phyloP scores from a whole-genome alignment of 2,888 invertebrate genomes.

The Graphium colonna region DNA sequence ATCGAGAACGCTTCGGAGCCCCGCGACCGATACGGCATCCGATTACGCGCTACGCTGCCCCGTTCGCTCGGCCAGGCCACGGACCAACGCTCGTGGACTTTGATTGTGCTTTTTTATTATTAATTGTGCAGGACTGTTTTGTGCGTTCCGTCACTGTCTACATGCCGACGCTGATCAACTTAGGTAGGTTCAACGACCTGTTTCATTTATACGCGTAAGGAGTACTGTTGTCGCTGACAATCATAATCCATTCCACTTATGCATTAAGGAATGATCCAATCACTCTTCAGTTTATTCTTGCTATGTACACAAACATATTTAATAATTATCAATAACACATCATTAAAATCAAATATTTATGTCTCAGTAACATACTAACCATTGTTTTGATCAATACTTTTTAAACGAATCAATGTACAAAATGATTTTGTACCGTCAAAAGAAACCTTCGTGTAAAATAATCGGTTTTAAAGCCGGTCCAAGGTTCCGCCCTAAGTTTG shows the following conservation, averaged over 20 bases:
- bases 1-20: constrained; percentile 76
- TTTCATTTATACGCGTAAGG: no score
- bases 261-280: no score
- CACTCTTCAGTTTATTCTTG: no score
- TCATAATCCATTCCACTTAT: no score
- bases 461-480: constrained; percentile 17
- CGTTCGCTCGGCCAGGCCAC: constrained; percentile 56
- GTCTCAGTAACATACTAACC: no score
- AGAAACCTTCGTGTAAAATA: background rate
- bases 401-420: background rate
- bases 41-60: constrained; percentile 74
- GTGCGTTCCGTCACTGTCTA: constrained; percentile 37
- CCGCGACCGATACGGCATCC: constrained; percentile 66
- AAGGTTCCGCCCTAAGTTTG: constrained; percentile 36
- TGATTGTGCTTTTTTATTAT: constrained; percentile 53
- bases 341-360: no score
- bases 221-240: no score
- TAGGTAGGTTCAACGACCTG: constrained; percentile 36
- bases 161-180: constrained; percentile 38
- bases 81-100: no score
- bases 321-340: no score
- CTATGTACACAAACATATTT: no score
- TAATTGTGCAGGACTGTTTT: constrained; percentile 46
- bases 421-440: background rate
- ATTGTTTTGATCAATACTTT: no score